These are phyloP conservation scores for Lagodon rhomboides DNA, from an alignment of 2,797 vertebrate genomes.

Conservation along the genomic window DNA sequence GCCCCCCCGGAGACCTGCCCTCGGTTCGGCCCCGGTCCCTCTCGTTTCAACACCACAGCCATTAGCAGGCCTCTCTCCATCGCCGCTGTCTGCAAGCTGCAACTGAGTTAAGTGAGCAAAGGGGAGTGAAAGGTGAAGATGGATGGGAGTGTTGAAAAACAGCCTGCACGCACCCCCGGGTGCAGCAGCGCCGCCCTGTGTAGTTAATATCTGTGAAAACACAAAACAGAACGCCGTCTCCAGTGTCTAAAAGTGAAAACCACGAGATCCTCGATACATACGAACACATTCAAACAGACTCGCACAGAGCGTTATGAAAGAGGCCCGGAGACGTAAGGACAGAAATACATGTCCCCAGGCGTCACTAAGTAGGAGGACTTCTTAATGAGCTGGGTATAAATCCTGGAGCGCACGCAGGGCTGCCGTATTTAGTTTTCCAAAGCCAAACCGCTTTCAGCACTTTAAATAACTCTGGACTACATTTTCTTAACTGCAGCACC, in stretches of 20 bases:
- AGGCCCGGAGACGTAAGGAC: constrained; percentile 25
- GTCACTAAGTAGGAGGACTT: constrained; percentile 47
- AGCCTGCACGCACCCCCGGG: constrained; percentile 33
- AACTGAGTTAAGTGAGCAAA: constrained; percentile 36
- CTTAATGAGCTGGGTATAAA: constrained; percentile 16
- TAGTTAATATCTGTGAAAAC: constrained; percentile 26
- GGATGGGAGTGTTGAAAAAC: constrained; percentile 64
- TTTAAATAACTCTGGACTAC: constrained; percentile 4
- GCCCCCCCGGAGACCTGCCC: constrained; percentile 58
- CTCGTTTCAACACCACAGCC: constrained; percentile 69
- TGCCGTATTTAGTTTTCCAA: constrained; percentile 32
- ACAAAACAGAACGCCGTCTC: constrained; percentile 10
- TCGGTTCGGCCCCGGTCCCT: constrained; percentile 18
- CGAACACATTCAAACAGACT: constrained; percentile 32
- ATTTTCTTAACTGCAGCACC: not conserved
- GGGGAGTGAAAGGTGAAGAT: constrained; percentile 47
- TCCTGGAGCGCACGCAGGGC: constrained; percentile 24
- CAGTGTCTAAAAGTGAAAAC: constrained; percentile 25
- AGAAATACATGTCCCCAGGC: constrained; percentile 54
- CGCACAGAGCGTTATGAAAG: constrained; percentile 16
- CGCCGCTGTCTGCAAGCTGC: constrained; percentile 46
- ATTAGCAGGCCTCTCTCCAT: constrained; percentile 66
- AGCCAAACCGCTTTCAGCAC: constrained; percentile 14
- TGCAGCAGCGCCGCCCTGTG: constrained; percentile 1
- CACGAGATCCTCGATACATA: constrained; percentile 2